phyloP scores from a whole-genome alignment of 1,140 invertebrate genomes.

The Ctenoplectra terminalis region DNA sequence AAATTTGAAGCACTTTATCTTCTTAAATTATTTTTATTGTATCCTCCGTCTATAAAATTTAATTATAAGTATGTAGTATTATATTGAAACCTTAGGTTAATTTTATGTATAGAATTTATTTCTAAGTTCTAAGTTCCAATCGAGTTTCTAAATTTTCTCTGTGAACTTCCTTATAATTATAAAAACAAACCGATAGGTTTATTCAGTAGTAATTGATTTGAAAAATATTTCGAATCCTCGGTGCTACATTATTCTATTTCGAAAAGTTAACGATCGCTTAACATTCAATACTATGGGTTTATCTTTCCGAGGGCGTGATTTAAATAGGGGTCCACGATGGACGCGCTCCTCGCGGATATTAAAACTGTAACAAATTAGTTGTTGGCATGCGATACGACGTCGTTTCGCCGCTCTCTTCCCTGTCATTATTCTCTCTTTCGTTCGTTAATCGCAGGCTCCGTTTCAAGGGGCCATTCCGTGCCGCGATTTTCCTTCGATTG shows the following conservation, averaged over 20 bases:
- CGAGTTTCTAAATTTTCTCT: no score
- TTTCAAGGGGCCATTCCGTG: conserved; percentile 33
- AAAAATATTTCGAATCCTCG: no score
- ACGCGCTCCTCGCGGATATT: conserved; percentile 45
- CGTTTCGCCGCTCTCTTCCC: conserved; percentile 39
- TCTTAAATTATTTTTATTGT: no score
- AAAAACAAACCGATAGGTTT: no score
- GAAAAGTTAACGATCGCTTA: neutral
- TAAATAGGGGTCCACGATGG: conserved; percentile 46
- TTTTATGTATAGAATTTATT: no score
- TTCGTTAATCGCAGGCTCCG: conserved; percentile 51
- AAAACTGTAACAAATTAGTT: conserved; percentile 61
- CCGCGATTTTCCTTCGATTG: conserved; percentile 28
- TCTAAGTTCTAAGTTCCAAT: no score
- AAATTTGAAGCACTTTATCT: no score
- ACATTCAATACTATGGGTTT: neutral
- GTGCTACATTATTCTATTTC: neutral
- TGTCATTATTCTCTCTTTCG: conserved; percentile 58
- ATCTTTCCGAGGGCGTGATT: conserved; percentile 41
- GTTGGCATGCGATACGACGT: conserved; percentile 53
- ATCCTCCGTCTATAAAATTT: no score
- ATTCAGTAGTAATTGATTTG: no score
- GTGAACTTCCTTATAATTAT: no score
- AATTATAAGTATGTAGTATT: no score
- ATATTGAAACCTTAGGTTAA: no score